Evolutionary conservation across 2,888 invertebrate genomes (phyloP).

Genomic region (Philhelius pedissequus): DNA sequence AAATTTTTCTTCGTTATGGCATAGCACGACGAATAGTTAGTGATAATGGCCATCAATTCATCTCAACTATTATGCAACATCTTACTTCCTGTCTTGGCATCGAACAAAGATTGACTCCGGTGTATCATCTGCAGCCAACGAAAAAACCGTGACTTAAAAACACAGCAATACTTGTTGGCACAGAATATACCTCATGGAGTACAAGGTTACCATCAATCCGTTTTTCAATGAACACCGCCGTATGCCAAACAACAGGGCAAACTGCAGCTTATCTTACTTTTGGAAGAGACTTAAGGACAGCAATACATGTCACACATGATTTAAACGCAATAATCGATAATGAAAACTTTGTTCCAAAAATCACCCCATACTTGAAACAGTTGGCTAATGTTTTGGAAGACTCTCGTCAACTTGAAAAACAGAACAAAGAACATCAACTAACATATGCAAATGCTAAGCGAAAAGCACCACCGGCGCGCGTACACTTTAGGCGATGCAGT

Average conservation of each 20-base stretch:
- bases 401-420: neutral
- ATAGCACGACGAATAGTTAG: too few species aligned
- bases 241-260: constrained; percentile 70
- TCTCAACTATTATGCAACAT: too few species aligned
- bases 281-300: constrained; percentile 72
- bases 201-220: constrained; percentile 71
- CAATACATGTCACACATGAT: neutral
- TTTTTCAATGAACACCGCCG: constrained; percentile 74
- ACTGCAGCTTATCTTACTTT: constrained; percentile 73
- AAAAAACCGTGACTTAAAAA: neutral
- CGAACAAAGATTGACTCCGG: too few species aligned
- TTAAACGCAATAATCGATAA: neutral
- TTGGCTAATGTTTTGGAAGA: neutral
- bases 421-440: neutral
- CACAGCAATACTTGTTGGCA: constrained; percentile 23
- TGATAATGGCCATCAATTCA: too few species aligned
- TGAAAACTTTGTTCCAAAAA: neutral
- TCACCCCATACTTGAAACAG: neutral
- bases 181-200: constrained; percentile 5
- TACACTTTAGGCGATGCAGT: too few species aligned
- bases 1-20: neutral
- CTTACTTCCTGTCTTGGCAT: too few species aligned
- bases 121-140: too few species aligned
- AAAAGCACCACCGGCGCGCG: neutral
- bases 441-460: neutral